Evolutionary conservation across 2,888 invertebrate genomes (phyloP), one percentile per base, ranked within the genome.

Genomic region (Hoplodrina blanda): DNA sequence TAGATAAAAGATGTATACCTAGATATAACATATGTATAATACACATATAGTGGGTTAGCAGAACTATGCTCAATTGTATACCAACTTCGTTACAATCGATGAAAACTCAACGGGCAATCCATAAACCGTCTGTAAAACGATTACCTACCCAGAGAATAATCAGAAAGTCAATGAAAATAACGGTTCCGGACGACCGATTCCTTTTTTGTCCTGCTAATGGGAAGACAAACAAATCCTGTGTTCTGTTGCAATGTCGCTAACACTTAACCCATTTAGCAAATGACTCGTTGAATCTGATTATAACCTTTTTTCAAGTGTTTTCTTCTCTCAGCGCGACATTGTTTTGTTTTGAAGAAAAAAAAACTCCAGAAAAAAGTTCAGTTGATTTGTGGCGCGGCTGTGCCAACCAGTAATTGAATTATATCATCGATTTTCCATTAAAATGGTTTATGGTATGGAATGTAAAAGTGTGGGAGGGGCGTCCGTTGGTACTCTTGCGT

Each of bases 341-440:
- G 91, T 94, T 92, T 93, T 91, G 88, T 92, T 92, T 89, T 85
- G 69, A 81, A 87, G 62, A 19, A 77, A 78, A 85, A 89, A 86
- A 88, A 91, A 88, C 83, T 74, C 20, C 46, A 65, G 72, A 71
- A 56, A 73, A 88, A 89, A 87, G 88, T 85, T 84, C 85, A 80
- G 83, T 84, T 88, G 93, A 92, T 92, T 93, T 92, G 92, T 92
- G 89, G 92, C 91, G 88, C 89, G 91, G 90, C 91, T 89, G 88
- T 90, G 91, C 92, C 78, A 91, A 90, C 90, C 87, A 87, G 92
- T 95, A 95, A 95, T 95, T 95, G 94, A 94, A 95, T 95, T 95
- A 95, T 95, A 92, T 91, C 94, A 95, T 96, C 93, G 95, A 96
- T 96, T 96, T 95, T 92, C 95, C 95, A 95, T 96, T 95, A 95